Percentiles rank a stretch among this genome's conserved stretches.
Evolutionary conservation across 1,140 invertebrate genomes (phyloP).

Genomic region (Campoletis sonorensis): DNA sequence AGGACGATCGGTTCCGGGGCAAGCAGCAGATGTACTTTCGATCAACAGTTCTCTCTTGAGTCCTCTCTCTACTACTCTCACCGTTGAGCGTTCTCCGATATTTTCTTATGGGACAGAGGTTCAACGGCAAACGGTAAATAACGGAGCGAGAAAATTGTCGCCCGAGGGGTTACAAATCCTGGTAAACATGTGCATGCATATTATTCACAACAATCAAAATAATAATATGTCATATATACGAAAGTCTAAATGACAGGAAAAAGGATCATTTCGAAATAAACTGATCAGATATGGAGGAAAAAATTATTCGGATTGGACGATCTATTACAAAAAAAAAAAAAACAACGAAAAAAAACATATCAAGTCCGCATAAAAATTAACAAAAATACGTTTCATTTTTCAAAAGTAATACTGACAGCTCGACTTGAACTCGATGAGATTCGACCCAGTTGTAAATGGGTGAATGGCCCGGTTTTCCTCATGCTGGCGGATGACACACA

Average conservation of each 20-base stretch:
- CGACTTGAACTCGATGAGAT: constrained; percentile 50
- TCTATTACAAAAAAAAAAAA: too few relatives aligned
- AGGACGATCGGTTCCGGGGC: not conserved
- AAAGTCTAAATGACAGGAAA: too few relatives aligned
- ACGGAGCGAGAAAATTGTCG: not conserved
- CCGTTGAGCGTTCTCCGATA: constrained; percentile 1
- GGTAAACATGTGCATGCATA: too few relatives aligned
- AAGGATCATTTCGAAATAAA: too few relatives aligned
- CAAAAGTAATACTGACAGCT: constrained; percentile 48
- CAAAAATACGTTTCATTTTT: not conserved
- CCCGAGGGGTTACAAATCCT: too few relatives aligned
- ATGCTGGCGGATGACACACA: not conserved
- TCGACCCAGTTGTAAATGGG: constrained; percentile 75
- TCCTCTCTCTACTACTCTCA: constrained; percentile 28
- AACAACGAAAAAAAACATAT: too few relatives aligned
- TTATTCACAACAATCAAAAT: too few relatives aligned
- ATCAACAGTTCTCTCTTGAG: constrained; percentile 30
- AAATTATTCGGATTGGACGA: too few relatives aligned
- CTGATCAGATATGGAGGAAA: too few relatives aligned
- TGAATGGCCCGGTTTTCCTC: constrained; percentile 66
- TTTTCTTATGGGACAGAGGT: not conserved
- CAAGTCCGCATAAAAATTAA: not conserved
- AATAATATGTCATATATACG: too few relatives aligned
- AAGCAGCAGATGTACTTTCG: constrained; percentile 45
- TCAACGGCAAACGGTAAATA: not conserved